Evolutionary conservation across 2,797 vertebrate species (phyloP), one percentile per base, ranked within the genome.

Genomic region (Chlorospingus flavigularis): DNA sequence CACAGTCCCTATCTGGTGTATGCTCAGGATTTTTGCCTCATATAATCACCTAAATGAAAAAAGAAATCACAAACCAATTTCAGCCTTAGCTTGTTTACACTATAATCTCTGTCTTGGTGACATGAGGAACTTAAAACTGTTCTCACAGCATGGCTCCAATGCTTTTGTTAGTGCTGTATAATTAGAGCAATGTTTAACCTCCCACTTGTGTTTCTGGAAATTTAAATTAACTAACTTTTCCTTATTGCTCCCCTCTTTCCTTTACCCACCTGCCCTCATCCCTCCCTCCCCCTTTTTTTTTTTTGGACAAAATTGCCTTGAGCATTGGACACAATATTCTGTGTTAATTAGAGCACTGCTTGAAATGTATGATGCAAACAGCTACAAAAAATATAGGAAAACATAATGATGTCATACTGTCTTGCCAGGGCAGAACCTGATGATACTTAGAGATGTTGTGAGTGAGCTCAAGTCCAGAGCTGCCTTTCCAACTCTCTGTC

Each of bases 181-280:
- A 95, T 96, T 96, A 95, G 66, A 82, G 77, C 53, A 60, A 95
- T 20, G 35, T 91, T 89, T 82, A 91, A 86, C 51, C 40, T 78
- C 70, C 89, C 26, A 76, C 61, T 50, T 88, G 37, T 31, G 35
- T 91, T 96, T 91, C 89, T 83, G 63, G 67, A 91, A 72, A 88
- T 91, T 94, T 85, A 79, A 85, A 86, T 91, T 93, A 63, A 86
- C 37, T 75, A 88, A 92, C 43, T 42, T 91, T 87, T 58, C 18
- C 13, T 31, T 88, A 21, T 57, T 0, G 1, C 20, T 88, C 37
- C 17, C 7, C 9, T 16, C 13, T 9, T 5, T 10, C 7, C 2
- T 17, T n/a, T n/a, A 15, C 53, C 13, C 0, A 1, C 31, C 20
- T 19, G 30, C 28, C 30, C 50, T 12, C 17, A 30, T 30, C 35